Conservation (phyloP, 2,113 vertebrate genomes). For the Phaethornis superciliosus region DNA sequence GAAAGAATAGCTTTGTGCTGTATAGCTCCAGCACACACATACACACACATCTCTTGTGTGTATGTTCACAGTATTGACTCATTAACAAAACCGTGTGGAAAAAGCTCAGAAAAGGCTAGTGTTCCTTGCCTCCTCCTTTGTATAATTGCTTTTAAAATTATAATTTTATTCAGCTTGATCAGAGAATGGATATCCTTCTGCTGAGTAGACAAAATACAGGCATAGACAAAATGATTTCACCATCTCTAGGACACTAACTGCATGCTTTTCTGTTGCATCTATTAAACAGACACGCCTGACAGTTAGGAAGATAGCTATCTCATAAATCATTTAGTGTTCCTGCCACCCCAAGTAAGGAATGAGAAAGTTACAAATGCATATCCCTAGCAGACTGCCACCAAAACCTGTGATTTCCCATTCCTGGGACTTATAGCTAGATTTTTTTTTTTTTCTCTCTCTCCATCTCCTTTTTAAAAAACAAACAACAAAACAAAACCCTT, state of each 20-base stretch:
- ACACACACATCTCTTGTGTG: accelerated
- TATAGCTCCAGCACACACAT: background rate
- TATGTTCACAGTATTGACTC: background rate
- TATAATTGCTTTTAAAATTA: background rate
- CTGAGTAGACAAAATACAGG: background rate
- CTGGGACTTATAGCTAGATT: background rate
- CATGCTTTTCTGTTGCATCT: background rate
- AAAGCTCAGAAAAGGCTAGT: accelerated
- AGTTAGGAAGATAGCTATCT: background rate
- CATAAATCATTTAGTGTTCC: background rate
- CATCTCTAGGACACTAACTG: background rate
- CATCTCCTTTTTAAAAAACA: background rate
- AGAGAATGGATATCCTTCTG: background rate
- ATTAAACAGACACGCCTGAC: background rate
- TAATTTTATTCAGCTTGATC: background rate
- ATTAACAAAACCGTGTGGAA: background rate
- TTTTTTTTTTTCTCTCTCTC: background rate
- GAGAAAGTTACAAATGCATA: background rate
- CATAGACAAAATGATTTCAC: background rate
- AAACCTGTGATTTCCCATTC: background rate
- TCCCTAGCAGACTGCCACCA: background rate
- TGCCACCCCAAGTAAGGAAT: constrained; percentile 1
- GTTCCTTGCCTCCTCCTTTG: background rate
- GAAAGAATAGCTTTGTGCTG: background rate
- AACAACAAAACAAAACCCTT: background rate